Percentiles rank a stretch among this genome's conserved stretches.
Conservation (phyloP, 92 coral and sea anemone species). For the Zoanthus solanderi region DNA sequence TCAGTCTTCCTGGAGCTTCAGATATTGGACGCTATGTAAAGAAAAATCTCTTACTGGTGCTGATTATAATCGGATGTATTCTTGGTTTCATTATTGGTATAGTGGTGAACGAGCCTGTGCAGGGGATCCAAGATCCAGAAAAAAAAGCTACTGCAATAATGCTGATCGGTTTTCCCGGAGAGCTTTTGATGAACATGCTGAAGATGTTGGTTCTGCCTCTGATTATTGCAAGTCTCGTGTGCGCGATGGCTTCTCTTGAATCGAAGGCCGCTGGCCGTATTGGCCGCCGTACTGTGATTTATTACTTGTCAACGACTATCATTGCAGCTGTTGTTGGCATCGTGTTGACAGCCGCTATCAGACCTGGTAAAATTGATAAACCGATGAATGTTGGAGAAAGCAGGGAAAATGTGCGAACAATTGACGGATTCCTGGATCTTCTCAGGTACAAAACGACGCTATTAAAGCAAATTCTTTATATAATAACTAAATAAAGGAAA, state of each 20-base stretch:
- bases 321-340: slow-evolving; percentile 84
- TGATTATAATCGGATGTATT: slow-evolving; percentile 78
- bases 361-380: slow-evolving; percentile 60
- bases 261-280: slow-evolving; percentile 86
- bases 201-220: slow-evolving; percentile 87
- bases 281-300: slow-evolving; percentile 85
- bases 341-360: slow-evolving; percentile 73
- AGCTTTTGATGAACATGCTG: slow-evolving; percentile 86
- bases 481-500: background rate
- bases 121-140: slow-evolving; percentile 72
- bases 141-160: slow-evolving; percentile 71
- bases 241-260: slow-evolving; percentile 86
- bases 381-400: slow-evolving; percentile 33
- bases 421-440: slow-evolving; percentile 74
- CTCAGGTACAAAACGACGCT: slow-evolving; percentile 49
- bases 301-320: slow-evolving; percentile 81
- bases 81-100: slow-evolving; percentile 85
- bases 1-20: background rate
- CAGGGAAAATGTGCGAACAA: slow-evolving; percentile 62
- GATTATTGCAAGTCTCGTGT: slow-evolving; percentile 86
- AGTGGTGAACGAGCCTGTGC: slow-evolving; percentile 71
- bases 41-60: slow-evolving; percentile 71
- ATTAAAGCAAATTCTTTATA: too few relatives aligned
- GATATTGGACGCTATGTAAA: slow-evolving; percentile 35
- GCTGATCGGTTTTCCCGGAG: slow-evolving; percentile 92